Percentiles rank a stretch among this genome's conserved stretches.
phyloP scores from a whole-genome alignment of 2,888 invertebrate genomes.

The Drosophila nigricruria region DNA sequence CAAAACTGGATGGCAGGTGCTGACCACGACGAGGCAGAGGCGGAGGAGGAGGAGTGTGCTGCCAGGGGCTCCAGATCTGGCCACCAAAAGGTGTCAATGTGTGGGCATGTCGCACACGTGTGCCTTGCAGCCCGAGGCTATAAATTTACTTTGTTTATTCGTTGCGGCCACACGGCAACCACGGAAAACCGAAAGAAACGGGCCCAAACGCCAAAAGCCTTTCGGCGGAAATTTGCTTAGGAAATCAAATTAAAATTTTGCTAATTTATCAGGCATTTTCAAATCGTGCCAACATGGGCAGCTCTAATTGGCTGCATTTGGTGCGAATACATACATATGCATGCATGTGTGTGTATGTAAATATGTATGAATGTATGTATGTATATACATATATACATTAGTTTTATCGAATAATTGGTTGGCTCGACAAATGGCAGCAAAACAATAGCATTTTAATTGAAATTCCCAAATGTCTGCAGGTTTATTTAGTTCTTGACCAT shows the following conservation, averaged over 20 bases:
- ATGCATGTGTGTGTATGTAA: not conserved
- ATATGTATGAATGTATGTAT: not conserved
- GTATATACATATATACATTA: not conserved
- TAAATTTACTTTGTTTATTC: conserved; percentile 69
- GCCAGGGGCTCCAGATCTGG: conserved; percentile 16
- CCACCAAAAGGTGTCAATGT: conserved; percentile 72
- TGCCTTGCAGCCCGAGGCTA: conserved; percentile 61
- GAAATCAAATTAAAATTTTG: conserved; percentile 75
- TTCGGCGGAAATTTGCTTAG: conserved; percentile 71
- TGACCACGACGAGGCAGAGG: conserved; percentile 6
- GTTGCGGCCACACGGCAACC: conserved; percentile 35
- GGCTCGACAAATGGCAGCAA: conserved; percentile 17
- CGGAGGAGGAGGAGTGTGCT: conserved; percentile 15
- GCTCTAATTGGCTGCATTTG: conserved; percentile 60
- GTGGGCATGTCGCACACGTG: conserved; percentile 77
- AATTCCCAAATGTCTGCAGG: conserved; percentile 59
- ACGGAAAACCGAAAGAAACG: conserved; percentile 12
- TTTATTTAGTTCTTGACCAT: conserved; percentile 50
- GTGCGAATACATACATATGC: not conserved
- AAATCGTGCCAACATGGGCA: conserved; percentile 32
- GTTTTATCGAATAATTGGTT: conserved; percentile 9
- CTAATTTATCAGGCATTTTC: conserved; percentile 64
- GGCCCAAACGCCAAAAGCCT: conserved; percentile 4
- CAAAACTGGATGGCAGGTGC: conserved; percentile 30
- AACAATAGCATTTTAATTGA: conserved; percentile 73